These are phyloP conservation scores for Cosmopolites sordidus DNA, from an alignment of 2,888 invertebrate species.

Conservation along the genomic window DNA sequence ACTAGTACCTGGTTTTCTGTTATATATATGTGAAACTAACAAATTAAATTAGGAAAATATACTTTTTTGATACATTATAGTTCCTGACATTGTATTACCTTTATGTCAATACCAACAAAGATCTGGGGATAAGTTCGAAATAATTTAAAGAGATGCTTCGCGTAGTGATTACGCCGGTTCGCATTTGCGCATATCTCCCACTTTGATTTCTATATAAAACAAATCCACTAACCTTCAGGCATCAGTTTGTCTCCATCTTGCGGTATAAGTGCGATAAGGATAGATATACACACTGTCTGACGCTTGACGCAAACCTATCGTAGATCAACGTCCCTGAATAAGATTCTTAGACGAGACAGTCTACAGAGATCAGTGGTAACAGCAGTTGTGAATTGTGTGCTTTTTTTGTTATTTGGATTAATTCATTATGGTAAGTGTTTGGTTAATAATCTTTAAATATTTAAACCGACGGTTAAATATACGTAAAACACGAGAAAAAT, in stretches of 20 bases:
- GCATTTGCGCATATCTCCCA: constrained; percentile 41
- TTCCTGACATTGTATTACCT: too few species aligned
- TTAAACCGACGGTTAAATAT: constrained; percentile 10
- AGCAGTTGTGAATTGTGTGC: constrained; percentile 41
- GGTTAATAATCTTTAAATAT: too few species aligned
- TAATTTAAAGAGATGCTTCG: constrained; percentile 5
- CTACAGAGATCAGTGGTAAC: constrained; percentile 43
- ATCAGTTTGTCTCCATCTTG: constrained; percentile 23
- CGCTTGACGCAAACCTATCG: constrained; percentile 37
- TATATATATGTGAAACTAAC: too few species aligned
- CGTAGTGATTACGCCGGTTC: constrained; percentile 13
- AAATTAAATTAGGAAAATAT: too few species aligned
- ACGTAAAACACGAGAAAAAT: constrained; percentile 15
- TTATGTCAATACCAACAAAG: too few species aligned
- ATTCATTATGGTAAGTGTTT: constrained; percentile 45
- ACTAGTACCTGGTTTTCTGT: constrained; percentile 6
- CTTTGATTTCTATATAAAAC: neutral
- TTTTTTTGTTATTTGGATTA: constrained; percentile 39
- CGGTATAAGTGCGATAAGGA: constrained; percentile 7
- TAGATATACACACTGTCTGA: constrained; percentile 3
- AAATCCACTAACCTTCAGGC: neutral
- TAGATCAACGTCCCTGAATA: constrained; percentile 48
- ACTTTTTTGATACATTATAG: too few species aligned
- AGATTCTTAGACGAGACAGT: constrained; percentile 36
- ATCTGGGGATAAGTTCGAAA: neutral